Conservation (phyloP, 2,113 vertebrate species). For the Limnothrissa miodon region DNA sequence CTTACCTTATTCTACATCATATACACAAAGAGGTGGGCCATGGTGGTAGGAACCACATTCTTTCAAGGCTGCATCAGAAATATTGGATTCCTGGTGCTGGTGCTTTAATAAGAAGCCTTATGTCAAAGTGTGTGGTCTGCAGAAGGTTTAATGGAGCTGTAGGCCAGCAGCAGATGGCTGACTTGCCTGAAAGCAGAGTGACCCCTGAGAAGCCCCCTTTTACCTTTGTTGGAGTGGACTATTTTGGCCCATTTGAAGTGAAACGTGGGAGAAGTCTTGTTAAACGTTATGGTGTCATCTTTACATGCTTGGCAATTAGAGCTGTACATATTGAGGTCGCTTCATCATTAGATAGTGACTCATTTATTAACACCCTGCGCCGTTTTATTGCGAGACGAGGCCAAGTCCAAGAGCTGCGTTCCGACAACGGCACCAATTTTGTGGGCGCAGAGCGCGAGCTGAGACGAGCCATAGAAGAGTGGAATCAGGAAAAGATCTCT, state of each 20-base stretch:
- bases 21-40: constrained; percentile 9
- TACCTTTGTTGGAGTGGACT: constrained; percentile 19
- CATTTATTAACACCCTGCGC: constrained; percentile 25
- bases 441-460: constrained; percentile 16
- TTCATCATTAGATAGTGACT: constrained; percentile 9
- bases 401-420: constrained; percentile 16
- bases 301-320: constrained; percentile 27
- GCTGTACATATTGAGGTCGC: constrained; percentile 35
- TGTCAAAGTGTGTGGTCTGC: not conserved
- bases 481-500: constrained; percentile 6
- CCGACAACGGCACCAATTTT: constrained; percentile 42
- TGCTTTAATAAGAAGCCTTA: not conserved
- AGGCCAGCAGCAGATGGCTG: constrained; percentile 4
- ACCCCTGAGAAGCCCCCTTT: not conserved
- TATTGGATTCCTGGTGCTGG: not conserved
- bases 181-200: not conserved
- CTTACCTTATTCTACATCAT: not conserved
- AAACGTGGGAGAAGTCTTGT: constrained; percentile 28
- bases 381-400: constrained; percentile 24
- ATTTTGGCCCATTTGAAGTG: constrained; percentile 35
- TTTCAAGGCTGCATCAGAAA: not conserved
- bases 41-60: not conserved
- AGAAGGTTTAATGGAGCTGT: not conserved
- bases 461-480: not conserved
- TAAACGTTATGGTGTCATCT: constrained; percentile 35